Evolutionary conservation across 2,888 invertebrate genomes (phyloP).

Genomic region (Acronicta alni): DNA sequence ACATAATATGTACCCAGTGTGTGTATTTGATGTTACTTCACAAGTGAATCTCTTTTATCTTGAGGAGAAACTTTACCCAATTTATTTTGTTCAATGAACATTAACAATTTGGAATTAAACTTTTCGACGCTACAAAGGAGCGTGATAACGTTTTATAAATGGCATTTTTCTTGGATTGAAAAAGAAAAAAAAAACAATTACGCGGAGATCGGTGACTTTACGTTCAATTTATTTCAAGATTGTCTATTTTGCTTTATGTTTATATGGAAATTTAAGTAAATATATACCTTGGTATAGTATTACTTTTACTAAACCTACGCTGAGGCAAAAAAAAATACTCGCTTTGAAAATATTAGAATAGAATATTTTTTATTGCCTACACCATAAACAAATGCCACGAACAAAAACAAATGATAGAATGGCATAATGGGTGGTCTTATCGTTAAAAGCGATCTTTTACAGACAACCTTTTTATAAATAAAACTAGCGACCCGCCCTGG

Average conservation of each 20-base stretch:
- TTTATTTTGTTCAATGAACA: constrained; percentile 73
- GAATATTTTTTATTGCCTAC: too few relatives aligned
- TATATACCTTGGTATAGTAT: too few relatives aligned
- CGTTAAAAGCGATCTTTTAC: too few relatives aligned
- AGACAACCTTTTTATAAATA: too few relatives aligned
- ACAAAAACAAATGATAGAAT: too few relatives aligned
- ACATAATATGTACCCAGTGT: constrained; percentile 2
- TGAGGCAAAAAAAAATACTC: too few relatives aligned
- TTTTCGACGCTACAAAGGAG: constrained; percentile 65
- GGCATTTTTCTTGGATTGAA: constrained; percentile 55
- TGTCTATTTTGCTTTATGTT: constrained; percentile 35
- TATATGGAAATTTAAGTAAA: constrained; percentile 28
- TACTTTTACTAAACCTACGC: too few relatives aligned
- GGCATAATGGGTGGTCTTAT: too few relatives aligned
- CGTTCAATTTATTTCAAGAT: constrained; percentile 50
- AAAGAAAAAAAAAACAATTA: constrained; percentile 57
- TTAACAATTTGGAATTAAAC: constrained; percentile 70
- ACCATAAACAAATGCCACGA: too few relatives aligned
- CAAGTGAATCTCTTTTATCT: constrained; percentile 66
- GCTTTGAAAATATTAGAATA: too few relatives aligned
- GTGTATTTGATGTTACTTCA: constrained; percentile 56
- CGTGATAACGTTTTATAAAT: constrained; percentile 59
- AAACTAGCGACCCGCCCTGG: too few relatives aligned
- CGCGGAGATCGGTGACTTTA: constrained; percentile 48
- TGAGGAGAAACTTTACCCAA: constrained; percentile 63